Evolutionary conservation across 2,888 invertebrate genomes (phyloP).

Genomic region (Dioctria linearis): DNA sequence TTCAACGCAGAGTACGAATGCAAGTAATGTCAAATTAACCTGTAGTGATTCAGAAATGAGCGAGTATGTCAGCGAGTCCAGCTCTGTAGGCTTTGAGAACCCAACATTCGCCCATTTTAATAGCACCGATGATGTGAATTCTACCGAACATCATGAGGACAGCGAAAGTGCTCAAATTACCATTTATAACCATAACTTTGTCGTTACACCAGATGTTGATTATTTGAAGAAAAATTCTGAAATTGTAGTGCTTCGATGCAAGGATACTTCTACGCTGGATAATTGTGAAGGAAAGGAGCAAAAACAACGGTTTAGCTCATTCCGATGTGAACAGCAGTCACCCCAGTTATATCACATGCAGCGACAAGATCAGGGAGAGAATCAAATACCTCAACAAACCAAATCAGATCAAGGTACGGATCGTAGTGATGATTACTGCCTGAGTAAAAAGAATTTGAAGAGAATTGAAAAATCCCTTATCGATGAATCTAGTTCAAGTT

Average conservation of each 20-base stretch:
- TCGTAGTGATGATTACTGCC: slow-evolving; percentile 16
- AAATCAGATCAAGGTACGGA: slow-evolving; percentile 45
- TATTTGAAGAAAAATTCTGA: slow-evolving; percentile 70
- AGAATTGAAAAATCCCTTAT: slow-evolving; percentile 30
- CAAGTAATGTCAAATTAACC: slow-evolving; percentile 60
- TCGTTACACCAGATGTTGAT: slow-evolving; percentile 68
- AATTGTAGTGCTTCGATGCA: slow-evolving; percentile 69
- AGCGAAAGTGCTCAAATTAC: slow-evolving; percentile 64
- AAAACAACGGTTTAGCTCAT: slow-evolving; percentile 70
- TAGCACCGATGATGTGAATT: slow-evolving; percentile 54
- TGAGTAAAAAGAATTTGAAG: slow-evolving; percentile 47
- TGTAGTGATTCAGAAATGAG: slow-evolving; percentile 69
- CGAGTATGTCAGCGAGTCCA: slow-evolving; percentile 70
- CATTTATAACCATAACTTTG: slow-evolving; percentile 69
- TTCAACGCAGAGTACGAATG: slow-evolving; percentile 59
- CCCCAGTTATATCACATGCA: slow-evolving; percentile 61
- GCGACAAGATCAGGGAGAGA: slow-evolving; percentile 58
- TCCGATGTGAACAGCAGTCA: slow-evolving; percentile 63
- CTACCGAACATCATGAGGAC: slow-evolving; percentile 1
- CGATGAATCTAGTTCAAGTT: slow-evolving; percentile 23
- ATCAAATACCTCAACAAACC: slow-evolving; percentile 41
- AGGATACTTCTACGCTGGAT: slow-evolving; percentile 64
- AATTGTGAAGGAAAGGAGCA: slow-evolving; percentile 64
- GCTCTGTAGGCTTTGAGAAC: slow-evolving; percentile 70
- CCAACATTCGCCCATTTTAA: slow-evolving; percentile 70